These are phyloP conservation scores for Patella depressa DNA, from an alignment of 2,888 invertebrate species.

Conservation along the genomic window DNA sequence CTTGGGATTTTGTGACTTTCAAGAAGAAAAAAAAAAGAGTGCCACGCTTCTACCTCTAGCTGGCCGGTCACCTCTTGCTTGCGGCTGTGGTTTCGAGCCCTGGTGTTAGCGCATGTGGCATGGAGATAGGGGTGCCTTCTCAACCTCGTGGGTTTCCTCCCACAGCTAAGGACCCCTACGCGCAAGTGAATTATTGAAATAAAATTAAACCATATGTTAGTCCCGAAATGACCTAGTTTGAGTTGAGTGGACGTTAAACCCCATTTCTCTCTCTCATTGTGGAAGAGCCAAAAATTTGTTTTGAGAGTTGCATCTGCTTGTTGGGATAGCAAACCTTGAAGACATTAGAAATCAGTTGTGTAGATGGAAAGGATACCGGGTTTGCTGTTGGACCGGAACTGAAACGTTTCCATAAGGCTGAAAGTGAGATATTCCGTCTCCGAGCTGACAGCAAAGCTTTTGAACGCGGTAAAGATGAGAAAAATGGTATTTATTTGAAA, in stretches of 20 bases:
- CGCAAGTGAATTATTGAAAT: too few species aligned
- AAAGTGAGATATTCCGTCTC: slow-evolving; percentile 29
- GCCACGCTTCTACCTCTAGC: too few species aligned
- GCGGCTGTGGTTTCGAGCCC: too few species aligned
- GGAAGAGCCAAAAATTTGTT: slow-evolving; percentile 40
- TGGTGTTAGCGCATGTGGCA: too few species aligned
- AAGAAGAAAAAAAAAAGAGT: background rate
- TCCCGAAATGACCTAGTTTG: too few species aligned
- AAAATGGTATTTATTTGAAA: slow-evolving; percentile 27
- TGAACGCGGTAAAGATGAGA: slow-evolving; percentile 37
- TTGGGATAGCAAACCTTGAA: slow-evolving; percentile 33
- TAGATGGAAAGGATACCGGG: background rate
- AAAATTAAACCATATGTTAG: too few species aligned
- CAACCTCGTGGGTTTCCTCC: too few species aligned
- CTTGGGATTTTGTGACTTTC: background rate
- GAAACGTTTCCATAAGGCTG: slow-evolving; percentile 28
- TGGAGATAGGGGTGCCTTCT: too few species aligned
- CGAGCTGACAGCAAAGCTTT: slow-evolving; percentile 35
- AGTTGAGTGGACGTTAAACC: too few species aligned
- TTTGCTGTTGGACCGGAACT: slow-evolving; percentile 5
- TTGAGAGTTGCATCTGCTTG: slow-evolving; percentile 39
- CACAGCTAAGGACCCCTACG: too few species aligned
- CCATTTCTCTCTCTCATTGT: background rate
- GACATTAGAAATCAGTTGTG: slow-evolving; percentile 30
- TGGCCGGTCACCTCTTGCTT: too few species aligned